Base-by-base conservation (phyloP, 2,113 vertebrate species). In the Saccopteryx leptura region DNA sequence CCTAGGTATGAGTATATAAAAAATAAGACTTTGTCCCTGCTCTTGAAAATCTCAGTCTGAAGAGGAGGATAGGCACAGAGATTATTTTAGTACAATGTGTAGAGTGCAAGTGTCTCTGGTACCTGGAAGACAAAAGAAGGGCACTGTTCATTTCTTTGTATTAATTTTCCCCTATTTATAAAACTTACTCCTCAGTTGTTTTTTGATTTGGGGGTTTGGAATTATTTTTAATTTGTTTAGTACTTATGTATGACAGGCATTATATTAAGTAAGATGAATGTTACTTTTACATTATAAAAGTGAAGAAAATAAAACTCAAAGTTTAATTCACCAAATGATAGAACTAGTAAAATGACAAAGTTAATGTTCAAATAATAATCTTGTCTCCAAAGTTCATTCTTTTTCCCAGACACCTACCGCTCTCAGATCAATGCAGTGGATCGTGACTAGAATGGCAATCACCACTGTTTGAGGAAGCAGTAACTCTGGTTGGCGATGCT, bases 221-320 rank as follows among this genome's bases (percentile, higher is more conserved):
- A 88, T 71, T 87, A 75, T 69, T 69, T 87, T 75, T 82, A 68
- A 91, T 76, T 52, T 76, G 33, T 31, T 69, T 76, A 87, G 63
- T 33, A 63, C 54, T n/a, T 90, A 18, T 21, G 60, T 48, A 31
- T 50, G 52, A 50, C 5, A 65, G 58, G 5, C 50, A 50, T 26
- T 50, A 2, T 71, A 33, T 65, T 85, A 72, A 87, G 5, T 75
- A 52, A 80, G 31, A 86, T 81, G 46, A 90, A 87, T n/a, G 48
- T 68, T 93, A 66, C 24, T 81, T 74, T 23, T 31, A 87, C 28
- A 58, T 75, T 81, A 75, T 75, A 91, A 81, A 87, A 23, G 58
- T 58, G 52, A 78, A 66, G 58, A 83, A 86, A 80, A 28, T 65
- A 10, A 91, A 81, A 91, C 31, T 69, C 31, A 65, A 9, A 91